Conservation (phyloP, 2,113 vertebrate species). For the Hyaena hyaena region DNA sequence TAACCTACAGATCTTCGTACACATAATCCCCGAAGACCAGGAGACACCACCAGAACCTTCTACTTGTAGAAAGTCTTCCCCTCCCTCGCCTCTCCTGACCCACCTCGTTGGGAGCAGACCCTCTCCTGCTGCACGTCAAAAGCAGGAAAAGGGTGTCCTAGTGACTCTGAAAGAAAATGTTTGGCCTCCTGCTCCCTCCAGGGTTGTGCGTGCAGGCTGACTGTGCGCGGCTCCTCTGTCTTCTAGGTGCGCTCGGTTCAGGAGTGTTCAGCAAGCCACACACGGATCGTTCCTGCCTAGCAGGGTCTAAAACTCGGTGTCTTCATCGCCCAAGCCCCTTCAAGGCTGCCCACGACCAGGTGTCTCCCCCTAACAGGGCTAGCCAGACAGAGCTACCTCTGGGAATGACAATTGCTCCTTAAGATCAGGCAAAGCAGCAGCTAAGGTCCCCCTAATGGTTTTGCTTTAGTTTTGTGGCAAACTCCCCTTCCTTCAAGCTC, state of each 20-base stretch:
- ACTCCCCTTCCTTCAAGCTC: not conserved
- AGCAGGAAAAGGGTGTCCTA: not conserved
- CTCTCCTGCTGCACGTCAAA: not conserved
- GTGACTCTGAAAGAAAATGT: not conserved
- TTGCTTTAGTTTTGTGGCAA: conserved; percentile 42
- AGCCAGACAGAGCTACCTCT: not conserved
- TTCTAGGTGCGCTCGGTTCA: not conserved
- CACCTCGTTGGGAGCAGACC: not conserved
- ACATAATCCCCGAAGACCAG: not conserved
- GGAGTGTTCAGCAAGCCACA: not conserved
- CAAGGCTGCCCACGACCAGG: not conserved
- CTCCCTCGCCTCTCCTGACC: not conserved
- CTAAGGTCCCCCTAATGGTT: not conserved
- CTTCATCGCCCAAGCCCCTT: not conserved
- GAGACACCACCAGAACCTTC: not conserved
- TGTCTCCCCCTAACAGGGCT: not conserved
- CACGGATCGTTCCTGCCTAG: not conserved
- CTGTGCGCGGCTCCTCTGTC: not conserved
- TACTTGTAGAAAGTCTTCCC: not conserved
- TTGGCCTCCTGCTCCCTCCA: not conserved
- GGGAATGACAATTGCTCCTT: not conserved
- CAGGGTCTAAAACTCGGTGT: not conserved
- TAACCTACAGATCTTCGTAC: conserved; percentile 38
- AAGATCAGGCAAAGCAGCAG: not conserved
- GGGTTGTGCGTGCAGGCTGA: not conserved